Base-by-base conservation (phyloP, 1,140 invertebrate genomes). In the Aphaenogaster ashmeadi region DNA sequence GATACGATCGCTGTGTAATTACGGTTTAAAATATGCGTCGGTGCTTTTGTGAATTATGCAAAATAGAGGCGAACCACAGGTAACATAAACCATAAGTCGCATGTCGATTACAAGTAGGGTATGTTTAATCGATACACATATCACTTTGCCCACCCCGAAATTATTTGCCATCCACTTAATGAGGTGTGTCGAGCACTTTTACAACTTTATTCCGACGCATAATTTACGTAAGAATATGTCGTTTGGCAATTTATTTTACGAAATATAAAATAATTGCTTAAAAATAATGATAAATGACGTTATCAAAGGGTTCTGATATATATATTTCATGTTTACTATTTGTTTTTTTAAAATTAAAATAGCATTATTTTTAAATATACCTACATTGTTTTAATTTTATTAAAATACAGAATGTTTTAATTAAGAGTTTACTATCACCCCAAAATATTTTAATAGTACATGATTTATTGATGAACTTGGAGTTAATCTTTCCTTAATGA, bases 31-130 rank as follows among this genome's bases (percentile, higher is more conserved):
- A 74, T 33, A 58, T 27, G 50, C 21, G 5, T 47, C 36, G 52
- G 8, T 41, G n/a, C 33, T 88, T 83, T 38, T 38, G 47, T 36
- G 21, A 84, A 88, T 88, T 88, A 89, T 88, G 86, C 36, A 83
- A 87, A 80, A 44, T 33, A 44, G 69, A 41, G 18, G 15, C 27
- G 1, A 13, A 67, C 47, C 11, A 58, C 33, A 15, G 13, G 8
- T 52, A 56, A 27, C 21, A 67, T 54, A 56, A 69, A 81, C 50
- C 38, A 47, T 58, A 72, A 83, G 11, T 83, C 38, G 38, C 52
- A 11, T 18, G 27, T 41, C 7, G 18, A 72, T 83, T 83, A 83
- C 6, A 58, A 83, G 7, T 41, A 18, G 18, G 6, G 4, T 44
- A 47, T 7, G 6, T 72, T 83, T 47, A 71, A 71, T 83, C 67